Evolutionary conservation across 2,888 invertebrate species (phyloP), one percentile per base, ranked within the genome.

Genomic region (Trimorus sp.): DNA sequence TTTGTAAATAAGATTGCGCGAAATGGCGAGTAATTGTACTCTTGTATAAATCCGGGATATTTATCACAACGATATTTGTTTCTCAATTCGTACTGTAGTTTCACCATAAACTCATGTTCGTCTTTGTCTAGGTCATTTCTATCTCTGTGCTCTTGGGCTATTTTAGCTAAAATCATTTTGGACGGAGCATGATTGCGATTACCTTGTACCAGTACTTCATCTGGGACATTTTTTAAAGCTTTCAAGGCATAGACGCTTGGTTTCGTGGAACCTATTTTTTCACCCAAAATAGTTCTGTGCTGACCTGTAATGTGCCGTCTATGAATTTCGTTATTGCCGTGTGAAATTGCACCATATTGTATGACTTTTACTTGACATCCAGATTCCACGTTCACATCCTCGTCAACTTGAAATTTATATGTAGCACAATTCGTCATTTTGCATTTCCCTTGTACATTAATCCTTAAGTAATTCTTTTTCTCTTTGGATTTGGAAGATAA

Each of bases 61-160:
- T 65, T 36, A 9, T 48, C 36, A 8, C 6, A 12, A 16, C n/a
- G 14, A 8, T 62, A 48, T 26, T 62, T 48, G 1, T 2, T 3
- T 48, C 48, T 48, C 1, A 51, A 63, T 36, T 36, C 0, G 0
- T 62, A 12, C 37, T 37, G 12, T 8, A 63, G 37, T 51, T 63
- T 63, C 1, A n/a, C 12, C 37, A 63, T 49, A 7, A 63, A 63
- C 5, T 37, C 14, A n/a, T 71, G 66, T 9, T 59, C 36, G 36
- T 81, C 26, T 36, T 53, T 12, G 40, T 73, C 77, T 9, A 77
- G 60, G 49, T 81, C 77, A 15, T 68, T n/a, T 56, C 49, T 62
- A 14, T 6, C 53, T 7, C 38, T 8, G 8, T 66, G 8, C 16
- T 77, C 68, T 15, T 56, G 45, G 6, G 40, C 45, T n/a, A 81